Evolutionary conservation across 2,888 invertebrate genomes (phyloP).

Genomic region (Epinotia brunnichana): DNA sequence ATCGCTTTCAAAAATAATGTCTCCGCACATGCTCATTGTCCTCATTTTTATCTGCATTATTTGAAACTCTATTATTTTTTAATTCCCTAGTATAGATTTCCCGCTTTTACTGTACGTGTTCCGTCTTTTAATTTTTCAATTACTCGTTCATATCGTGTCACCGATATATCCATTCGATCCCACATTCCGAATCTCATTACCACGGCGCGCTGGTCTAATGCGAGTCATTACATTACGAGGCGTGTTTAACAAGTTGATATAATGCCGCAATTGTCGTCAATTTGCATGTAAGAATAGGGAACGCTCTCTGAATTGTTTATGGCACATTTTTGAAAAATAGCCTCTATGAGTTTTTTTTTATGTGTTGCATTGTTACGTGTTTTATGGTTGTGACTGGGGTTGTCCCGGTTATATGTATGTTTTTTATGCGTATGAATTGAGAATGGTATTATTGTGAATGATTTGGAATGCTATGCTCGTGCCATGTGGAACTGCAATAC

Average conservation of each 20-base stretch:
- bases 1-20: neutral
- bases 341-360: neutral
- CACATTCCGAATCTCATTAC: slow-evolving; percentile 39
- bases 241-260: slow-evolving; percentile 43
- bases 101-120: slow-evolving; percentile 5
- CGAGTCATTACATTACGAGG: slow-evolving; percentile 40
- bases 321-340: slow-evolving; percentile 24
- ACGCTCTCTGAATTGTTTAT: slow-evolving; percentile 40
- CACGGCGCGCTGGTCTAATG: slow-evolving; percentile 36
- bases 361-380: neutral
- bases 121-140: slow-evolving; percentile 21
- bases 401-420: neutral
- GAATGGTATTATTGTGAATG: neutral
- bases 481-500: slow-evolving; percentile 9
- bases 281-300: slow-evolving; percentile 41
- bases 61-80: neutral
- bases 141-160: slow-evolving; percentile 8
- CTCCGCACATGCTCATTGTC: neutral
- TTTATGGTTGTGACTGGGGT: neutral
- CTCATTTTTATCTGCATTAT: too few species aligned
- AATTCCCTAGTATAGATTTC: neutral
- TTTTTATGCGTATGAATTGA: neutral
- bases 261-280: slow-evolving; percentile 43
- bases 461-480: slow-evolving; percentile 1
- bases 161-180: slow-evolving; percentile 42